phyloP scores from a whole-genome alignment of 2,888 invertebrate species.

The Acleris emargana region DNA sequence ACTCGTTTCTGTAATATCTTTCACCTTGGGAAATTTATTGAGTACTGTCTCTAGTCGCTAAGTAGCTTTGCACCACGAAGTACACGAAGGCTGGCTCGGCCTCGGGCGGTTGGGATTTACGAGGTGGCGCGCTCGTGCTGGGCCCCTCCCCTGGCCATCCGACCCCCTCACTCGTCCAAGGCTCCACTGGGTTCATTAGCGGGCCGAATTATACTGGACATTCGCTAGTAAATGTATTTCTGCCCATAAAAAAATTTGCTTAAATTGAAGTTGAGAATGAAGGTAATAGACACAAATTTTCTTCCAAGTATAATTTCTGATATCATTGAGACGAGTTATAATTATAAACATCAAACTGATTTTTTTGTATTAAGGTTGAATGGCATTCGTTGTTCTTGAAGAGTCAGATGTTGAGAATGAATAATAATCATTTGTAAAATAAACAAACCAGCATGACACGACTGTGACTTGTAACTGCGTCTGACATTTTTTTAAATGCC shows the following conservation, averaged over 20 bases:
- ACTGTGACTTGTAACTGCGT: too few species aligned
- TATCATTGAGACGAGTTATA: too few species aligned
- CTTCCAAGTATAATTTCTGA: too few species aligned
- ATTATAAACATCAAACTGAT: too few species aligned
- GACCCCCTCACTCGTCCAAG: slow-evolving; percentile 42
- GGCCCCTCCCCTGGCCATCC: slow-evolving; percentile 51
- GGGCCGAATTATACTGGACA: neutral
- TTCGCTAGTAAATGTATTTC: neutral
- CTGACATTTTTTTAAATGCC: too few species aligned
- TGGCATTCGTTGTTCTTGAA: too few species aligned
- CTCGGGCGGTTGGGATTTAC: slow-evolving; percentile 66
- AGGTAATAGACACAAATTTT: neutral
- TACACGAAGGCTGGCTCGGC: slow-evolving; percentile 52
- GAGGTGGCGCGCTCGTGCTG: slow-evolving; percentile 69
- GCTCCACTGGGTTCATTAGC: slow-evolving; percentile 13
- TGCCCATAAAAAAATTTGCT: neutral
- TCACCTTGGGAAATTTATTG: slow-evolving; percentile 59
- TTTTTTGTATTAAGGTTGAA: too few species aligned
- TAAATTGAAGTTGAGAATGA: neutral
- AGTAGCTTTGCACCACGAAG: slow-evolving; percentile 53
- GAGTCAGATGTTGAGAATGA: too few species aligned
- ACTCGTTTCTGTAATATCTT: slow-evolving; percentile 53
- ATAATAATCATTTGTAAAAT: too few species aligned
- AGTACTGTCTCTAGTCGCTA: slow-evolving; percentile 58
- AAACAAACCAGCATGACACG: too few species aligned